Percentiles rank a stretch among this genome's conserved stretches.
Evolutionary conservation across 1,140 invertebrate genomes (phyloP).

Genomic region (Schlechtendalia chinensis): DNA sequence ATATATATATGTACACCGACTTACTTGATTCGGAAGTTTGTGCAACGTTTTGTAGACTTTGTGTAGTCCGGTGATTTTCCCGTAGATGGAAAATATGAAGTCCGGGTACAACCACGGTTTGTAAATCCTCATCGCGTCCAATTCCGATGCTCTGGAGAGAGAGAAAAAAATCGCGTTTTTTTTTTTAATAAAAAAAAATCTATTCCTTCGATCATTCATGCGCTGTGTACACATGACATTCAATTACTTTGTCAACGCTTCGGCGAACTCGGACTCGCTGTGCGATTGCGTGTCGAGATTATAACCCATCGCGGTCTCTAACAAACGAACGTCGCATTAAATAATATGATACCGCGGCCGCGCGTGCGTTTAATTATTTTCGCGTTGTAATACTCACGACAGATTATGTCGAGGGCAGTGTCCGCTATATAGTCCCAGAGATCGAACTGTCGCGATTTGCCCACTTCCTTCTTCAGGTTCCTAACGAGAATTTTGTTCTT

Average conservation of each 20-base stretch:
- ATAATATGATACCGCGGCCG: too few species aligned
- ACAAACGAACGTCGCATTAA: not conserved
- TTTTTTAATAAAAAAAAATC: not conserved
- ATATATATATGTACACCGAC: not conserved
- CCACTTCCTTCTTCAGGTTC: constrained; percentile 52
- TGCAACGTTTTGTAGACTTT: constrained; percentile 51
- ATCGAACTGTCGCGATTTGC: constrained; percentile 51
- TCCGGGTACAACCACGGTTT: constrained; percentile 52
- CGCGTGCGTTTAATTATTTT: too few species aligned
- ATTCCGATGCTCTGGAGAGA: constrained; percentile 48
- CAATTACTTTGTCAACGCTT: constrained; percentile 52
- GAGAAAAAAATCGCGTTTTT: not conserved
- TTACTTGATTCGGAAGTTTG: constrained; percentile 52
- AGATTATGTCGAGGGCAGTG: not conserved
- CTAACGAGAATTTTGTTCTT: constrained; percentile 59
- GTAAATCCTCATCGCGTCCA: constrained; percentile 52
- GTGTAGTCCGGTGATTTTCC: constrained; percentile 50
- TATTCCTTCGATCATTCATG: not conserved
- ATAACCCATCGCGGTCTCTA: constrained; percentile 83
- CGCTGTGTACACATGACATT: not conserved
- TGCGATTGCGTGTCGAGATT: constrained; percentile 71
- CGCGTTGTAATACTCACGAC: not conserved
- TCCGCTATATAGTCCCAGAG: not conserved
- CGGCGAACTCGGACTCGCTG: constrained; percentile 56
- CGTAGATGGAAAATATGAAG: constrained; percentile 51